Base-by-base conservation (phyloP, 2,888 invertebrate genomes). In the Cephus rjabovi region DNA sequence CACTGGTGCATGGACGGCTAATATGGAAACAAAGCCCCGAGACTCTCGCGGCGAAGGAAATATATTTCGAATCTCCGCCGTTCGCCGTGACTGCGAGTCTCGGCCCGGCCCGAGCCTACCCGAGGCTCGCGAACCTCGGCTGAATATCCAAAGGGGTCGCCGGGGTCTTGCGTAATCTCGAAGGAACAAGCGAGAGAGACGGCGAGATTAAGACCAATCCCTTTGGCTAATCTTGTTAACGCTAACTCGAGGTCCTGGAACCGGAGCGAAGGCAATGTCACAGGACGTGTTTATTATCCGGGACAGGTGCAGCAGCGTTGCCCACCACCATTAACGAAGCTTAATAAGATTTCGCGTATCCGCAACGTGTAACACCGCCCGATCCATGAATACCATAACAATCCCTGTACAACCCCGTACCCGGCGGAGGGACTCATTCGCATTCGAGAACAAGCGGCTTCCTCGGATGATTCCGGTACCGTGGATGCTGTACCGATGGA, bases 201-300 rank as follows among this genome's bases (percentile, higher is more conserved):
- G 76, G 78, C 71, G 77, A 83, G 82, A 81, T 82, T 82, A 81
- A 79, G 81, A 77, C 80, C 81, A 80, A 86, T 85, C 86, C 88
- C 86, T 84, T 83, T 81, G 86, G 74, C 86, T 86, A 86, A 88
- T 88, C 88, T 87, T 85, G 88, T 88, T 88, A 88, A 85, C 86
- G 83, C 83, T 85, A 85, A 83, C 85, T 83, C 81, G 84, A 82
- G 81, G 79, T 70, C 76, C 74, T 70, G 78, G 77, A 81, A 81
- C 74, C 77, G 34, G 34, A 76, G 78, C 76, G 76, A 76, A 81
- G 71, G 31, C 12, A 71, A 56, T 56, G 56, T 56, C 56, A 56
- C 56, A 23, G 9, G 56, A 56, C 23, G 56, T 9, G 9, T 56
- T 56, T 56, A 56, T 56, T 23, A 56, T 2, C 1, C 23, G 2